These are phyloP conservation scores for Seriola dumerili DNA, from an alignment of 2,113 vertebrate species.

Conservation along the genomic window DNA sequence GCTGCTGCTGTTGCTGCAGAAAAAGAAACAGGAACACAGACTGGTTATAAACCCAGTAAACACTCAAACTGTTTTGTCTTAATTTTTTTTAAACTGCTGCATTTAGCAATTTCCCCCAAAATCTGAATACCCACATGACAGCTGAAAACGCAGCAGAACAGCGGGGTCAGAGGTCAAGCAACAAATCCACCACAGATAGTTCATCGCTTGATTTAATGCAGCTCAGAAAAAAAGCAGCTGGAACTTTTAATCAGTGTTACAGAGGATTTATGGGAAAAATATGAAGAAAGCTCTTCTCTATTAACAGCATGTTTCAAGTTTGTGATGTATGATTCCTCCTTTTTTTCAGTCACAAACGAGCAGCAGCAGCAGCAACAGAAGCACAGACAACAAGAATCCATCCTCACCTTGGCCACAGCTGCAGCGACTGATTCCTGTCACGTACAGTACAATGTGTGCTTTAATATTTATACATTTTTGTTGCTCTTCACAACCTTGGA, in stretches of 20 bases:
- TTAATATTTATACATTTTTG: background rate
- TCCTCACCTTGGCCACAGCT: conserved; percentile 44
- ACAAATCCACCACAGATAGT: conserved; percentile 1
- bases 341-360: background rate
- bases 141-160: background rate
- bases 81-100: background rate
- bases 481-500: too few species aligned
- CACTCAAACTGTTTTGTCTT: too few species aligned
- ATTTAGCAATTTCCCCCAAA: background rate
- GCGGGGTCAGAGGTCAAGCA: conserved; percentile 3
- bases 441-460: background rate
- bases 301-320: background rate
- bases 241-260: background rate
- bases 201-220: background rate
- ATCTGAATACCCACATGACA: background rate
- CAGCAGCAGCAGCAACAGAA: conserved; percentile 12
- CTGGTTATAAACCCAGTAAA: background rate
- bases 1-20: conserved; percentile 67
- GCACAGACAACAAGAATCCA: rapidly evolving
- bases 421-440: conserved; percentile 42
- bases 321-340: background rate
- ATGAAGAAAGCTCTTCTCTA: background rate
- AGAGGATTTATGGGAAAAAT: background rate
- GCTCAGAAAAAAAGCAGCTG: background rate
- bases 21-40: conserved; percentile 3